A percentile compares a stretch with the other conserved stretches of the same genome.
phyloP scores from a whole-genome alignment of 2,888 invertebrate species.

The Agrenia bidenticulata region DNA sequence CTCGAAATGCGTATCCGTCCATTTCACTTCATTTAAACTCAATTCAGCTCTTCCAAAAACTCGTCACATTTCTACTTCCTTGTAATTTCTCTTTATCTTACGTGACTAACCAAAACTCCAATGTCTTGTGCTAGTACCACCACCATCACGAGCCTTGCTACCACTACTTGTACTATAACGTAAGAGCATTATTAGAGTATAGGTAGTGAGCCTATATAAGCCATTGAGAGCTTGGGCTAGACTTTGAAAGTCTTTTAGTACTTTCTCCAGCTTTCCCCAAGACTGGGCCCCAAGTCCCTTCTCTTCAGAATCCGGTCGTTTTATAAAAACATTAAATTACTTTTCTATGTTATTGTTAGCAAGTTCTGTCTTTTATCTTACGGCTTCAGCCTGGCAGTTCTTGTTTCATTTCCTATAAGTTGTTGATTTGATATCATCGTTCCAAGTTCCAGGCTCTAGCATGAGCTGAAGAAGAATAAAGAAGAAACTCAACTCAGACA shows the following conservation, averaged over 20 bases:
- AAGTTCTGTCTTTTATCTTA: no score
- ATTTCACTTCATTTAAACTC: constrained; percentile 9
- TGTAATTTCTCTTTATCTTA: background rate
- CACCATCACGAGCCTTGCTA: no score
- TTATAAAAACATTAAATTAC: constrained; percentile 6
- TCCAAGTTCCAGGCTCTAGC: no score
- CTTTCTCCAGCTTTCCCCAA: background rate
- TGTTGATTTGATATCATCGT: no score
- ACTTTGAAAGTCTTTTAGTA: background rate
- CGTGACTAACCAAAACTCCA: background rate
- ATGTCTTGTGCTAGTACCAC: no score
- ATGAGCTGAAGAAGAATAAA: background rate
- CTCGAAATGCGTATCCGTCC: background rate
- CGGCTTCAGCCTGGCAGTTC: no score
- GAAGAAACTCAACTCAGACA: background rate
- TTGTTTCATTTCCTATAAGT: no score
- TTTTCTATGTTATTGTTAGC: constrained; percentile 1
- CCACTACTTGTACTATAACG: no score
- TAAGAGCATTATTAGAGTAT: no score
- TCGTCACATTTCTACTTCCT: constrained; percentile 9
- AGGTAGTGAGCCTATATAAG: no score
- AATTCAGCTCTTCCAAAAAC: background rate
- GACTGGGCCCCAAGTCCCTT: background rate
- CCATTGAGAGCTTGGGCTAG: no score
- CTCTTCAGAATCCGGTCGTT: background rate